A percentile compares a stretch with the other conserved stretches of the same genome.
Evolutionary conservation across 2,888 invertebrate genomes (phyloP).

Genomic region (Hirtodrosophila cameraria): DNA sequence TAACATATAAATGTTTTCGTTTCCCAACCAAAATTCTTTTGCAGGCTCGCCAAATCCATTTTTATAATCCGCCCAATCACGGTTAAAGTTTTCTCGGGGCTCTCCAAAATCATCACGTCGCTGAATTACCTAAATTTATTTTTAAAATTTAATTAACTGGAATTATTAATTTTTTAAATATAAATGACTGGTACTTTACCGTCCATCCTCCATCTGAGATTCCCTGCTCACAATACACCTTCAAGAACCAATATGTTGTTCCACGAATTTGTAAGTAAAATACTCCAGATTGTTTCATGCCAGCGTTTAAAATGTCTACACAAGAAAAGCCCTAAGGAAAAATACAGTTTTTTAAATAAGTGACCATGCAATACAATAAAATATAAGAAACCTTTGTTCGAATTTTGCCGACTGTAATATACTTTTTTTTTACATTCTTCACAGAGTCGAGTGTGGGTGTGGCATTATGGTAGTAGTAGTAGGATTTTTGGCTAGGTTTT

Average conservation of each 20-base stretch:
- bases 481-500: no score
- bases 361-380: no score
- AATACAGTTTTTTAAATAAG: constrained; percentile 13
- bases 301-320: constrained; percentile 92
- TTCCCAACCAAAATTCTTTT: constrained; percentile 96
- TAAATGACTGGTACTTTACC: constrained; percentile 85
- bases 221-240: constrained; percentile 95
- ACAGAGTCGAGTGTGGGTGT: no score
- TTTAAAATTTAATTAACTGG: not conserved
- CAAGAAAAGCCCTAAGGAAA: constrained; percentile 93
- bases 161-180: no score
- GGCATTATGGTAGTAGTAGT: no score
- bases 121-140: constrained; percentile 93
- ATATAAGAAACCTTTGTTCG: no score
- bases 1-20: constrained; percentile 96
- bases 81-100: constrained; percentile 94
- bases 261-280: constrained; percentile 95
- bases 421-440: no score
- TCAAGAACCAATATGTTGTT: constrained; percentile 96
- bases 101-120: constrained; percentile 94
- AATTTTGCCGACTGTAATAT: no score
- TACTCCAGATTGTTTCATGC: constrained; percentile 94
- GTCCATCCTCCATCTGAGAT: constrained; percentile 96
- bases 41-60: constrained; percentile 96
- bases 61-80: constrained; percentile 96